These are phyloP conservation scores for Mythimna impura DNA, from an alignment of 2,888 invertebrate genomes.

Conservation along the genomic window DNA sequence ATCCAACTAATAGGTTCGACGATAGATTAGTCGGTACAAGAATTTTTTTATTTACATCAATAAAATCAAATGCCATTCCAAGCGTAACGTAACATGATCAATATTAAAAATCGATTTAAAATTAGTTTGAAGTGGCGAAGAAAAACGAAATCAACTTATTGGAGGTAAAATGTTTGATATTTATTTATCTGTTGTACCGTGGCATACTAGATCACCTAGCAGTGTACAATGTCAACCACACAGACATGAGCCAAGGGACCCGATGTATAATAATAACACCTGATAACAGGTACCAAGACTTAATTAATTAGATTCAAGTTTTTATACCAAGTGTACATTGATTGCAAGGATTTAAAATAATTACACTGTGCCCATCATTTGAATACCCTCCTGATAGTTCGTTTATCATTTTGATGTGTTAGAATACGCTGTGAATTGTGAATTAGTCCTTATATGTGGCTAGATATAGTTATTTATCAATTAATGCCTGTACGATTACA, in stretches of 20 bases:
- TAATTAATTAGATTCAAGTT: conserved; percentile 37
- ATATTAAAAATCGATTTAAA: conserved; percentile 34
- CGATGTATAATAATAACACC: conserved; percentile 13
- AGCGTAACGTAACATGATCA: conserved; percentile 34
- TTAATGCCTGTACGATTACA: not conserved
- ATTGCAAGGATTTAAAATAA: conserved; percentile 6
- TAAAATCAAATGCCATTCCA: conserved; percentile 20
- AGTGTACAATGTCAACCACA: conserved; percentile 48
- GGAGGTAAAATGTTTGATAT: conserved; percentile 35
- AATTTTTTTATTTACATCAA: not conserved
- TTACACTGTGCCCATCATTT: conserved; percentile 1
- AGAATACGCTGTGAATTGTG: not conserved
- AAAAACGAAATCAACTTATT: conserved; percentile 54
- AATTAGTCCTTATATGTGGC: not conserved
- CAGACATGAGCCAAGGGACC: conserved; percentile 5
- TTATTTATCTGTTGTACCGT: conserved; percentile 25
- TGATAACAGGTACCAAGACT: conserved; percentile 41
- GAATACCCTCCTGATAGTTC: not conserved
- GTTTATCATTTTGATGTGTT: conserved; percentile 9
- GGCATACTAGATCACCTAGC: conserved; percentile 42
- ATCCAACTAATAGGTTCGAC: too few relatives aligned
- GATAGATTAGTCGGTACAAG: conserved; percentile 14
- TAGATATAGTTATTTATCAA: too few relatives aligned
- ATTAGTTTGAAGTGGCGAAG: conserved; percentile 34
- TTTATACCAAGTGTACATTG: conserved; percentile 37